Evolutionary conservation across 2,888 invertebrate species (phyloP).

Genomic region (Sceliomorpha sp.): DNA sequence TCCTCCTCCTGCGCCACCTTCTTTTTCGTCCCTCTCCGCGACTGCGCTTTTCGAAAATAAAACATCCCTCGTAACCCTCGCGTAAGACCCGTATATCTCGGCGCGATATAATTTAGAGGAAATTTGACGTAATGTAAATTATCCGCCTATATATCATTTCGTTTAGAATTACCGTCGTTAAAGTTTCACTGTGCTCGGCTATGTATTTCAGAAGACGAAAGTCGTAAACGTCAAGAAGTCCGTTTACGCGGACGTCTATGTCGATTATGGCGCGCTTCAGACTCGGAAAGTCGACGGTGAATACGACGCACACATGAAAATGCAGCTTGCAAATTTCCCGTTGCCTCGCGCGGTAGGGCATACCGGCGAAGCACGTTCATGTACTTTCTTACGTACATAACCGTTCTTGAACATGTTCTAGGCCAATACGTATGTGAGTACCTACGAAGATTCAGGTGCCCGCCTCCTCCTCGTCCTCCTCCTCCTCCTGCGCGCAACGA

Average conservation of each 20-base stretch:
- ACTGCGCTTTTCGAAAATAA: too few species aligned
- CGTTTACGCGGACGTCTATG: constrained; percentile 6
- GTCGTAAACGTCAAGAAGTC: constrained; percentile 8
- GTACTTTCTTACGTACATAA: constrained; percentile 3
- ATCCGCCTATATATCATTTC: constrained; percentile 4
- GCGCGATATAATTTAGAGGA: too few species aligned
- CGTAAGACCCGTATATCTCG: too few species aligned
- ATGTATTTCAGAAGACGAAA: constrained; percentile 4
- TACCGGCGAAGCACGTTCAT: constrained; percentile 1
- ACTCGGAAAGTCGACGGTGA: constrained; percentile 14
- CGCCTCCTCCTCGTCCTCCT: too few species aligned
- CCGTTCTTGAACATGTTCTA: constrained; percentile 11
- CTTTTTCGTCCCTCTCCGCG: too few species aligned
- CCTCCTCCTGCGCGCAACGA: too few species aligned
- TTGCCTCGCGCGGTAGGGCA: constrained; percentile 21
- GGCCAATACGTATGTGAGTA: constrained; percentile 10
- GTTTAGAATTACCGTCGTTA: constrained; percentile 1
- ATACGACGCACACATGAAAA: constrained; percentile 10
- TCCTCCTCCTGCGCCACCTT: too few species aligned
- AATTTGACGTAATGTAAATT: constrained; percentile 7
- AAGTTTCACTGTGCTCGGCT: not conserved
- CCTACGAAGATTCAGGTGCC: constrained; percentile 6
- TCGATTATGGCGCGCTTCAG: constrained; percentile 11
- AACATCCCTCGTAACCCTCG: too few species aligned
- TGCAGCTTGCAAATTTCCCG: constrained; percentile 29